Evolutionary conservation across 2,113 vertebrate genomes (phyloP).

Genomic region (Potamarius usumacintae): DNA sequence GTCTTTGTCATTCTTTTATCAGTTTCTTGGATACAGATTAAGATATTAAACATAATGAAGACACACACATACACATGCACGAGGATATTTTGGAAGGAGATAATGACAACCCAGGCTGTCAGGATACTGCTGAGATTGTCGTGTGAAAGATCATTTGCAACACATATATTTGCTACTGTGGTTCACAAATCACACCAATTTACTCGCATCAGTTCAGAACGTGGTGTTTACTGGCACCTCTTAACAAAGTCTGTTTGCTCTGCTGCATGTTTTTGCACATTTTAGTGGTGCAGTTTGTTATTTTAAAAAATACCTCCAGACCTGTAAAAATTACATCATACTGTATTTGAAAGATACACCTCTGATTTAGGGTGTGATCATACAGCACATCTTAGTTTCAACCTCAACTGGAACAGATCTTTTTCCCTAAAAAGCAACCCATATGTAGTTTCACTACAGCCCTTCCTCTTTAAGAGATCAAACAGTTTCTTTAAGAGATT

Average conservation of each 20-base stretch:
- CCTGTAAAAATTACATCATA: neutral
- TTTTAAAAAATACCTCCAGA: too few species aligned
- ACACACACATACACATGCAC: neutral
- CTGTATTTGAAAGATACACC: neutral
- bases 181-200: neutral
- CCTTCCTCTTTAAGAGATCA: neutral
- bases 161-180: neutral
- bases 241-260: conserved; percentile 19
- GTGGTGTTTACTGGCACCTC: neutral
- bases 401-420: neutral
- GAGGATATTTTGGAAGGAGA: conserved; percentile 8
- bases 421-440: neutral
- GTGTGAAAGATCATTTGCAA: neutral
- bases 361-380: neutral
- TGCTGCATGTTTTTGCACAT: conserved; percentile 19
- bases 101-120: neutral
- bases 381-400: neutral
- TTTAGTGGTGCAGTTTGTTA: neutral
- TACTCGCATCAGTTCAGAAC: neutral
- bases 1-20: conserved; percentile 33
- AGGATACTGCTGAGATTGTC: conserved; percentile 15
- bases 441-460: neutral
- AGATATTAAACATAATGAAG: conserved; percentile 23
- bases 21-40: conserved; percentile 37
- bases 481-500: conserved; percentile 8